Evolutionary conservation across 2,888 invertebrate genomes (phyloP).

Genomic region (Hypomecis atomaria): DNA sequence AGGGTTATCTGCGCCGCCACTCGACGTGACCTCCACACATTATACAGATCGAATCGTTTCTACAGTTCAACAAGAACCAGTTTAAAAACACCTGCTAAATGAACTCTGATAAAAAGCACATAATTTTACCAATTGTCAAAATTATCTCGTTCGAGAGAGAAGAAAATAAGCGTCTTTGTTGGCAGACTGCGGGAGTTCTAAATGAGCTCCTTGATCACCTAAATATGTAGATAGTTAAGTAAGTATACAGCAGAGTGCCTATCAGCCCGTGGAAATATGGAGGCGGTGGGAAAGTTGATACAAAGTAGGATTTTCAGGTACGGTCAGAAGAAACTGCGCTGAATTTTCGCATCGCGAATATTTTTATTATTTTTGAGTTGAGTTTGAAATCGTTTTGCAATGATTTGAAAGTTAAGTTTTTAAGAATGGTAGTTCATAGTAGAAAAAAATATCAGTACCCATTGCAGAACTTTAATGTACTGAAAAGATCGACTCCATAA

Average conservation of each 20-base stretch:
- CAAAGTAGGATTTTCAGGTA: conserved; percentile 80
- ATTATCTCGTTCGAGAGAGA: conserved; percentile 11
- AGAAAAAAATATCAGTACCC: not conserved
- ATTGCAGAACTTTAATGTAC: not conserved
- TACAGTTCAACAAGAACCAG: conserved; percentile 27
- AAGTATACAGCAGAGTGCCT: conserved; percentile 61
- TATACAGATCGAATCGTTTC: conserved; percentile 26
- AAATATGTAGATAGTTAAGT: conserved; percentile 66
- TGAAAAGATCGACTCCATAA: too few species aligned
- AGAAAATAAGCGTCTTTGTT: conserved; percentile 34
- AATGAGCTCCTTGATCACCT: conserved; percentile 56
- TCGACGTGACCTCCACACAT: conserved; percentile 26
- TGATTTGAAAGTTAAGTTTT: not conserved
- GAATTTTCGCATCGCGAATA: conserved; percentile 16
- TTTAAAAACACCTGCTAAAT: conserved; percentile 28
- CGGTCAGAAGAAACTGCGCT: conserved; percentile 56
- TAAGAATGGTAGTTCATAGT: not conserved
- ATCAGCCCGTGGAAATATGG: conserved; percentile 76
- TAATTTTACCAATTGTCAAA: conserved; percentile 10
- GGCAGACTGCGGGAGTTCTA: conserved; percentile 27
- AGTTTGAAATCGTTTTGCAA: not conserved
- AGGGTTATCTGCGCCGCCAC: conserved; percentile 30
- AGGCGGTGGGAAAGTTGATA: conserved; percentile 78
- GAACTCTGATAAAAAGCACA: conserved; percentile 10
- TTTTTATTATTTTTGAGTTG: not conserved